Evolutionary conservation across 2,797 vertebrate genomes (phyloP), one percentile per base, ranked within the genome.

Genomic region (Spinus pinus): DNA sequence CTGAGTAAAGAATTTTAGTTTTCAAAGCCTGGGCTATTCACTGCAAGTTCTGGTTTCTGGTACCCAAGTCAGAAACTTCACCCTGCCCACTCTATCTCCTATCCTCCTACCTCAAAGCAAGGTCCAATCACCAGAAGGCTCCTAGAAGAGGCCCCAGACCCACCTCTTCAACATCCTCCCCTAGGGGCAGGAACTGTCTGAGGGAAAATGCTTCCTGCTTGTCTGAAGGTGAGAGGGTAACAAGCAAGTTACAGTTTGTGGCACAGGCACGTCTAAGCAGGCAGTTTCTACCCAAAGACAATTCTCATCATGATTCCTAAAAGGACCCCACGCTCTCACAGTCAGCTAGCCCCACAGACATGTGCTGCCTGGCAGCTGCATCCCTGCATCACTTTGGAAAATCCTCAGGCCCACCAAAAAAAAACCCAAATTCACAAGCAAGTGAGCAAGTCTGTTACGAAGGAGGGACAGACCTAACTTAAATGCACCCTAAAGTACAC

Each of bases 281-380:
- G 31, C 23, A 30, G 19, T 22, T 71, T 81, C 73, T 84, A 30
- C 22, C 81, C 62, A 31, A 65, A 83, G 31, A 6, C 20, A 41
- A 44, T 51, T 35, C 47, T 82, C 12, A 51, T 30, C 20, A 7
- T 31, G 15, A 27, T 53, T 46, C 35, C 62, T 16, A 30, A 39
- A 79, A 88, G 35, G 17, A 46, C 22, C 47, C 58, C 42, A 57
- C 0, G 0, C 14, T 42, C n/a, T n/a, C 41, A 25, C 11, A 11
- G 47, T 58, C 62, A 62, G 20, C 27, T 15, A 64, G 42, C 14
- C 60, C 17, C 31, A 60, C 57, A 39, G 57, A 39, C 35, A 23
- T 1, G 4, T 30, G 10, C 44, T n/a, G 7, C 21, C 42, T 25
- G 10, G n/a, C 31, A 60, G 20, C 1, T 56, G 21, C 51, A 58